Conservation (phyloP, 2,888 invertebrate species). For the Xestia xanthographa region DNA sequence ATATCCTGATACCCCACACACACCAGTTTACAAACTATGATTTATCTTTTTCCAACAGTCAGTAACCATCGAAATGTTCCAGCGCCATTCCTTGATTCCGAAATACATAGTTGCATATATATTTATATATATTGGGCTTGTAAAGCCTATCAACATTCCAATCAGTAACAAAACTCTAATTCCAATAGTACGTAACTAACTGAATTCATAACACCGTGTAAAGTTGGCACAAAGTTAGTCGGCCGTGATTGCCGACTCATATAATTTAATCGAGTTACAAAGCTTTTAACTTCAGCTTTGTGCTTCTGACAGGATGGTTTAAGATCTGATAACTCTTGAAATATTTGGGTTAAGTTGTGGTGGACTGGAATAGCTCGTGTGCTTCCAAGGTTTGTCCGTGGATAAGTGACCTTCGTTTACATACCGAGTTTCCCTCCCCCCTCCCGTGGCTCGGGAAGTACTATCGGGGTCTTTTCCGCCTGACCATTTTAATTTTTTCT, state of each 20-base stretch:
- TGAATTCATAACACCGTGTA: conserved; percentile 45
- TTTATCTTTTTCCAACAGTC: background rate
- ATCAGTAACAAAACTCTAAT: conserved; percentile 17
- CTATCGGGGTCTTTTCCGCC: too few species aligned
- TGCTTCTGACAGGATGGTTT: conserved; percentile 25
- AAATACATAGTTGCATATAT: background rate
- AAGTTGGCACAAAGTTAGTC: conserved; percentile 43
- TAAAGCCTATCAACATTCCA: background rate
- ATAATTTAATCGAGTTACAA: conserved; percentile 58
- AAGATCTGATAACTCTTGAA: conserved; percentile 3
- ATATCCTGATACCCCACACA: too few species aligned
- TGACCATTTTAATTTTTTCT: too few species aligned
- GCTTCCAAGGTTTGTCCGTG: background rate
- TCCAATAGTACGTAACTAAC: conserved; percentile 21
- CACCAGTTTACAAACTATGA: background rate
- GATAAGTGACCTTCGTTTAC: background rate
- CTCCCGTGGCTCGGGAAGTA: background rate
- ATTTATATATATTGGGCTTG: background rate
- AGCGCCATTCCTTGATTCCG: background rate
- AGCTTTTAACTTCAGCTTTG: conserved; percentile 44
- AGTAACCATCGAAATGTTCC: background rate
- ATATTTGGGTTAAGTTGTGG: background rate
- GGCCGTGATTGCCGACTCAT: conserved; percentile 49
- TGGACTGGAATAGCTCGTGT: background rate
- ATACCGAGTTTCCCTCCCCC: background rate